Base-by-base conservation (phyloP, 1,140 invertebrate species). In the Sogatella furcifera region DNA sequence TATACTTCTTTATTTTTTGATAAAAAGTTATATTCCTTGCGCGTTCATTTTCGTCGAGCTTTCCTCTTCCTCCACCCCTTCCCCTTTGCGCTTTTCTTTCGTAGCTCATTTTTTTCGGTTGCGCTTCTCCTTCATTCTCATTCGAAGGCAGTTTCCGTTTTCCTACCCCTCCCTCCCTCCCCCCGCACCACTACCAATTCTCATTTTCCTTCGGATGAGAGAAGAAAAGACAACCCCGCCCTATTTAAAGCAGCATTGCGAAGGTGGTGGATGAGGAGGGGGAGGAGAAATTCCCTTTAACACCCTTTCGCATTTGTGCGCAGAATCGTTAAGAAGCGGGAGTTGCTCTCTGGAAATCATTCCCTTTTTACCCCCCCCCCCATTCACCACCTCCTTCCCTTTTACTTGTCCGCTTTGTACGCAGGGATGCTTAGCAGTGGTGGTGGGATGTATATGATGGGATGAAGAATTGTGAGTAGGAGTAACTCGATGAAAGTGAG, bases 11-110 rank as follows among this genome's bases (percentile, higher is more conserved):
- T 49, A 24, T 55, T 60, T 52, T 60, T 60, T 60, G 34, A 54
- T 54, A 55, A 60, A 60, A 60, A 60, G 59, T 55, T 60, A 60
- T 55, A 60, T 60, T 60, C 59, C 15, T 53, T 13, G 31, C 24
- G 24, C 31, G 31, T 55, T 52, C 38, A 41, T 44, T 53, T 53
- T 34, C 58, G 46, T 34, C 21, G 46, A 53, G 19, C 17, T 31
- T 41, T 13, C 31, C 19, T n/a, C 24, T 55, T 42, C 43, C 10
- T 8, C 21, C 55, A 43, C 22, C 38, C 53, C 53, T 17, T 44
- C 42, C 13, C 60, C 53, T 34, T 43, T 22, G 13, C 41, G 1
- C 57, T 15, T 15, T 38, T 38, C 34, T 38, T 38, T 38, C 34
- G 34, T 38, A 38, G 34, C 34, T 38, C 34, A 38, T 38, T 38